Base-by-base conservation (phyloP, 2,113 vertebrate genomes). In the Thymallus thymallus region DNA sequence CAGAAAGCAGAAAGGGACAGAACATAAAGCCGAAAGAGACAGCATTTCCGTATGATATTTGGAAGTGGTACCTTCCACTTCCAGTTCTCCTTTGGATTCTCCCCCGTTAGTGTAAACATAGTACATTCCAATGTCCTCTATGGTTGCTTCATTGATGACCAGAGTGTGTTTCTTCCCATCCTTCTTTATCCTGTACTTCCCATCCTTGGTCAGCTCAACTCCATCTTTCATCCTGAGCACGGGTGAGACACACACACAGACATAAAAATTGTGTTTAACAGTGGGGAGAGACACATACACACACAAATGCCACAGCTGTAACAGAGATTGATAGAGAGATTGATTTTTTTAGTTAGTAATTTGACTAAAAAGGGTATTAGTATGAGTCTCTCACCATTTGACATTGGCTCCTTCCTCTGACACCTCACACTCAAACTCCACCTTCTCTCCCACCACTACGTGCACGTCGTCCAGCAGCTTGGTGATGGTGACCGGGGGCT, bases 121-220 rank as follows among this genome's bases (percentile, higher is more conserved):
- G 78, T 93, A 98, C 63, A 56, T 93, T 0, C 96, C 97, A 0
- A 85, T 80, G 61, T 98, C 95, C 51, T 96, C 94, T 76, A 79
- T 86, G 6, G 74, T 79, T 14, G 94, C 95, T 18, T 98, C 97
- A 0, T 93, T 94, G 84, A 94, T 95, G 83, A 97, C 93, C 83
- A 98, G 89, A 26, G 91, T 83, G 66, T 98, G 97, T 13, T 89
- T 94, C 83, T 86, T 95, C 3, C 95, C 96, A 0, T 96, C 96
- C 76, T 97, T 98, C 88, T 97, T 98, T 80, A 98, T 92, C 80
- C 96, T 93, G 82, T 95, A 96, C 84, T 94, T 96, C 2, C 87
- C 84, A 0, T 97, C 97, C n/a, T 92, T 91, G 0, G 87, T 95
- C 82, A 98, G 60, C 81, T 98, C 97, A 30, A 94, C 94, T 0